Evolutionary conservation across 2,888 invertebrate species (phyloP).

Genomic region (Ochropleura plecta): DNA sequence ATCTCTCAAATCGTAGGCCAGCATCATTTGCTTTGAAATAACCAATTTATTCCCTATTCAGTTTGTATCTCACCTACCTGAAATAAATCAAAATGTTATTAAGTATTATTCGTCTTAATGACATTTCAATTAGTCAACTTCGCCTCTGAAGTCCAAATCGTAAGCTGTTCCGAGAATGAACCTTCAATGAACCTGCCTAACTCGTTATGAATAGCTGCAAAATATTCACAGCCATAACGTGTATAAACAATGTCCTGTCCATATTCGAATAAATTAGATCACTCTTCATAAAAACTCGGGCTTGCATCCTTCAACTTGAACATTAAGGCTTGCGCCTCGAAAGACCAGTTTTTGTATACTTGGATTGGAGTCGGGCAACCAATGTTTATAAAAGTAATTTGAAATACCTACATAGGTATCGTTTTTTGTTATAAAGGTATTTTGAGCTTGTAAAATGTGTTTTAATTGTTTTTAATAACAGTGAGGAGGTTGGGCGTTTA

Average conservation of each 20-base stretch:
- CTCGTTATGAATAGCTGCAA: constrained; percentile 43
- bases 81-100: constrained; percentile 9
- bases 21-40: background rate
- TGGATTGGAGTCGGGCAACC: constrained; percentile 49
- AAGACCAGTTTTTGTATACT: constrained; percentile 54
- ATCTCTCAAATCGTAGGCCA: too few species aligned
- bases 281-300: constrained; percentile 54
- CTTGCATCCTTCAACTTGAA: constrained; percentile 58
- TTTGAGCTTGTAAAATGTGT: constrained; percentile 34
- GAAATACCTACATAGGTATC: constrained; percentile 37
- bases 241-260: constrained; percentile 44
- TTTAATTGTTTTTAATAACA: constrained; percentile 43
- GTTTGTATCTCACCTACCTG: constrained; percentile 1
- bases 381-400: constrained; percentile 55
- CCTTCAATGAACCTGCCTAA: constrained; percentile 27
- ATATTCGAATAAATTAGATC: constrained; percentile 61
- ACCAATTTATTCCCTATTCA: constrained; percentile 6
- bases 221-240: constrained; percentile 50
- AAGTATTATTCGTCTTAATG: constrained; percentile 11
- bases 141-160: constrained; percentile 20
- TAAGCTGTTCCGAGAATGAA: constrained; percentile 12
- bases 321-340: constrained; percentile 37
- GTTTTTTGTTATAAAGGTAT: constrained; percentile 34
- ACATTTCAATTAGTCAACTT: constrained; percentile 35
- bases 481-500: constrained; percentile 1